Evolutionary conservation across 2,888 invertebrate species (phyloP).

Genomic region (Erpobdella octoculata): DNA sequence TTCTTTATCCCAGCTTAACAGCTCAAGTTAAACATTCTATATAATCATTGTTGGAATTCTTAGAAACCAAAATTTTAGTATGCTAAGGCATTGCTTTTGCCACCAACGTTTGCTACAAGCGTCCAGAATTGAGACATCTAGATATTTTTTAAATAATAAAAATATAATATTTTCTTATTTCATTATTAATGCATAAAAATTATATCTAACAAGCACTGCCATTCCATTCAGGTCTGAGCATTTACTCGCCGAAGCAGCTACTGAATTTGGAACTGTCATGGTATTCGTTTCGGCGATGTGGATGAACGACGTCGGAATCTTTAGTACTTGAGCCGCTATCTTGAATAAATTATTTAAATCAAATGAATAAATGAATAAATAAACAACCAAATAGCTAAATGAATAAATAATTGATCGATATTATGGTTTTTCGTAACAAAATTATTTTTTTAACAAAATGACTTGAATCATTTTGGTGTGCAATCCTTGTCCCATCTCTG

Average conservation of each 20-base stretch:
- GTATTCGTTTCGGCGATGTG: slow-evolving; percentile 47
- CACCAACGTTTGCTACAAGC: no score
- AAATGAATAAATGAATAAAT: no score
- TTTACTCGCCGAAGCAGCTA: slow-evolving; percentile 48
- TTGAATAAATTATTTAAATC: slow-evolving; percentile 32
- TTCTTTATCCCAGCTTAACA: no score
- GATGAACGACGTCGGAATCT: slow-evolving; percentile 42
- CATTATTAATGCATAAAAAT: neutral
- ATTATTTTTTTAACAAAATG: neutral
- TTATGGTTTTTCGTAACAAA: neutral
- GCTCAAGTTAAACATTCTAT: no score
- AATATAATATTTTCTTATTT: neutral
- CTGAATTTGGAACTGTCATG: slow-evolving; percentile 46
- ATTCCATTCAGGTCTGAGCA: slow-evolving; percentile 49
- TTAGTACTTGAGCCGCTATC: slow-evolving; percentile 46
- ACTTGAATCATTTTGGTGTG: slow-evolving; percentile 89
- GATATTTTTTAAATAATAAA: neutral
- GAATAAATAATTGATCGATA: neutral
- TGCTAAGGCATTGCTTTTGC: no score
- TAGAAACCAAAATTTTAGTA: no score
- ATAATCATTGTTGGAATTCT: no score
- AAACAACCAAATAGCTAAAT: no score
- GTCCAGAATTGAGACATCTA: no score
- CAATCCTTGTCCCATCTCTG: slow-evolving; percentile 93
- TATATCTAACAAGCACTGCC: slow-evolving; percentile 44